These are phyloP conservation scores for Eledone cirrhosa DNA, from an alignment of 2,888 invertebrate species.

Conservation along the genomic window DNA sequence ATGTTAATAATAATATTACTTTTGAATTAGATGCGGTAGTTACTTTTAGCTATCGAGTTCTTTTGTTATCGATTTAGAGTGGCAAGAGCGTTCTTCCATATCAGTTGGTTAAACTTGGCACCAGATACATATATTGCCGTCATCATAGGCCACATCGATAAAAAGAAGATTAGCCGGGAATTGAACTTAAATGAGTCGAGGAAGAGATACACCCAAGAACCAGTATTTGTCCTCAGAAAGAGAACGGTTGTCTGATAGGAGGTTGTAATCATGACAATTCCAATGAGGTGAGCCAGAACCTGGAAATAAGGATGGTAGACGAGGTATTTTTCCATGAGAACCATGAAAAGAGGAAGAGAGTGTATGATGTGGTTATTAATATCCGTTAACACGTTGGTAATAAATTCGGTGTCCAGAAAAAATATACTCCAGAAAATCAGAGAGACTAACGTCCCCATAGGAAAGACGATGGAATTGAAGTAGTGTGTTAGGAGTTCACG, in stretches of 20 bases:
- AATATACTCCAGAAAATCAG: not conserved
- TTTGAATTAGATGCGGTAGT: too few relatives aligned
- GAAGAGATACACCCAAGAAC: slow-evolving; percentile 1
- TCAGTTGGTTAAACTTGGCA: not conserved
- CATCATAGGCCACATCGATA: not conserved
- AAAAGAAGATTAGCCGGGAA: not conserved
- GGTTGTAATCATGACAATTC: not conserved
- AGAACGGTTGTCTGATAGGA: not conserved
- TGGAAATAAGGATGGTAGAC: not conserved
- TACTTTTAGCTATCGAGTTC: not conserved
- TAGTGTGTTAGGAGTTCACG: not conserved
- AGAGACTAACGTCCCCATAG: not conserved
- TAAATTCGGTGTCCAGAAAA: not conserved
- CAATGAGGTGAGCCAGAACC: not conserved
- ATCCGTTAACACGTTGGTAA: not conserved
- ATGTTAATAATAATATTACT: too few relatives aligned
- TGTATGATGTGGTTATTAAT: not conserved
- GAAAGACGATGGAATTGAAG: not conserved
- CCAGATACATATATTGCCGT: not conserved
- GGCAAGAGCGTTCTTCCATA: not conserved
- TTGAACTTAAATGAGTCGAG: not conserved
- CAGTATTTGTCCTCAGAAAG: not conserved
- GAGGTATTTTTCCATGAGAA: not conserved
- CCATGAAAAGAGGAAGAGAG: not conserved
- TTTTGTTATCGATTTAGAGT: not conserved